Evolutionary conservation across 2,113 vertebrate species (phyloP).

Genomic region (Crypturellus undulatus): DNA sequence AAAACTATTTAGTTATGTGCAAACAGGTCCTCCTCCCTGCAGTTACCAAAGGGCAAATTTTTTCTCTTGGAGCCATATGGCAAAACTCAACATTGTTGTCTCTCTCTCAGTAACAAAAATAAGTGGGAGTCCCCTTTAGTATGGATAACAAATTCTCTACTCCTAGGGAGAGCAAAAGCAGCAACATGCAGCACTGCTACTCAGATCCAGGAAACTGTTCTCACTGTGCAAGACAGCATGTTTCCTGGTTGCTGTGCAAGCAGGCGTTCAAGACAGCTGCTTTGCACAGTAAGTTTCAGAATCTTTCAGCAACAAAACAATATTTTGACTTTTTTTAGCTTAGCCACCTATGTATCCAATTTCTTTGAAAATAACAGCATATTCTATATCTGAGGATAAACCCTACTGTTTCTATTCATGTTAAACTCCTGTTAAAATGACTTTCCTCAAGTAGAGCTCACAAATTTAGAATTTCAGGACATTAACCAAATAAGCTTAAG

Average conservation of each 20-base stretch:
- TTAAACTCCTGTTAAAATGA: neutral
- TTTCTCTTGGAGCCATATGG: neutral
- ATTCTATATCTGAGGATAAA: neutral
- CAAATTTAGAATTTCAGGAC: neutral
- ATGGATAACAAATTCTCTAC: neutral
- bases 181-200: neutral
- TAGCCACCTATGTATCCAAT: neutral
- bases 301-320: neutral
- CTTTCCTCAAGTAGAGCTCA: neutral
- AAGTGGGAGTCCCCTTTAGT: neutral
- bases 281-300: neutral
- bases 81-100: neutral
- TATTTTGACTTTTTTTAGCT: neutral
- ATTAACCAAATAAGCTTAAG: neutral
- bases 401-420: neutral
- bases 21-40: neutral
- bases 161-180: neutral
- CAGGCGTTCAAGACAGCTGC: neutral
- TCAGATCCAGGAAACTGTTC: neutral
- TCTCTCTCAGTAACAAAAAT: neutral
- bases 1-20: neutral
- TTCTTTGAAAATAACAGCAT: neutral
- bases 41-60: neutral
- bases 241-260: neutral
- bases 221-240: neutral